Evolutionary conservation across 2,888 invertebrate species (phyloP).

Genomic region (Yponomeuta plumbellus): DNA sequence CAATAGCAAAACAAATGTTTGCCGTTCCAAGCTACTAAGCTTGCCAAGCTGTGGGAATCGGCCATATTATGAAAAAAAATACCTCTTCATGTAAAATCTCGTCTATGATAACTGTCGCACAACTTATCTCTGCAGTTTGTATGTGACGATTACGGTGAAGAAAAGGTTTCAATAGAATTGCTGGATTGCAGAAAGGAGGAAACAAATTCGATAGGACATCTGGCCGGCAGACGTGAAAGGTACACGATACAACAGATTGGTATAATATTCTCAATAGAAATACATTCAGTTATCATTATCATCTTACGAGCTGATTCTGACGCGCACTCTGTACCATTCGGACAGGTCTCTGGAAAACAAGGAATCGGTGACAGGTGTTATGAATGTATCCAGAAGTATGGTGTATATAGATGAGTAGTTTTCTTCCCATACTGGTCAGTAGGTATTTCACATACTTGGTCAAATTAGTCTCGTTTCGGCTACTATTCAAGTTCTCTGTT

Average conservation of each 20-base stretch:
- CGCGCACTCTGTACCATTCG: slow-evolving; percentile 90
- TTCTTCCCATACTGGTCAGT: not conserved
- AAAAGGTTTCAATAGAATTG: slow-evolving; percentile 44
- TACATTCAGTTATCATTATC: slow-evolving; percentile 64
- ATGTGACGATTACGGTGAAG: not conserved
- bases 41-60: too few species aligned
- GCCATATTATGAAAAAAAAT: too few species aligned
- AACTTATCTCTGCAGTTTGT: too few species aligned
- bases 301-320: slow-evolving; percentile 91
- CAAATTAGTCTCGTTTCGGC: too few species aligned
- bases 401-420: not conserved
- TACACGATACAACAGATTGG: slow-evolving; percentile 69
- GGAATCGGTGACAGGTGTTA: slow-evolving; percentile 62
- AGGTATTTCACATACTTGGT: not conserved
- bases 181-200: slow-evolving; percentile 63
- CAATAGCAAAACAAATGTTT: too few species aligned
- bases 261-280: slow-evolving; percentile 60
- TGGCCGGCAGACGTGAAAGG: slow-evolving; percentile 72
- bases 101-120: too few species aligned
- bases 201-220: slow-evolving; percentile 58
- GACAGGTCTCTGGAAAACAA: slow-evolving; percentile 81
- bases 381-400: slow-evolving; percentile 32
- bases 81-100: too few species aligned
- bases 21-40: too few species aligned
- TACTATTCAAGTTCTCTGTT: too few species aligned